Evolutionary conservation across 2,888 invertebrate species (phyloP).

Genomic region (Himalopsyche tibetana): DNA sequence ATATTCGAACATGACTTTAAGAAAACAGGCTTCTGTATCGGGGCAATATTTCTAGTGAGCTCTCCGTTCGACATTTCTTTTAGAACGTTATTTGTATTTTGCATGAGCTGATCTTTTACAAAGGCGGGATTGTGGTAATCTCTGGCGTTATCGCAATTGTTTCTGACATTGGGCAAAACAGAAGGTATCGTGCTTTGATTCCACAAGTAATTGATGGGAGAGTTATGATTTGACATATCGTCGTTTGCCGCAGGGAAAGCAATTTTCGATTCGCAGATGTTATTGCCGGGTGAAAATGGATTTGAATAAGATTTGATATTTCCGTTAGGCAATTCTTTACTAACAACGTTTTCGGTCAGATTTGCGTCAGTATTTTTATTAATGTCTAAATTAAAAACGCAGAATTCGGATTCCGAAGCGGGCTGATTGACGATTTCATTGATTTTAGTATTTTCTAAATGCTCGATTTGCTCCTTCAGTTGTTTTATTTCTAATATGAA

Average conservation of each 20-base stretch:
- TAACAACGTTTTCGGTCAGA: conserved; percentile 45
- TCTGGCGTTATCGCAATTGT: conserved; percentile 67
- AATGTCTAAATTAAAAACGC: conserved; percentile 47
- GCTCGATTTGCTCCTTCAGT: conserved; percentile 74
- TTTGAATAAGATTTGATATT: conserved; percentile 22
- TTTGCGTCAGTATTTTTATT: conserved; percentile 45
- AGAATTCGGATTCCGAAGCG: conserved; percentile 66
- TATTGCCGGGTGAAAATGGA: conserved; percentile 25
- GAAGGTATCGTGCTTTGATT: conserved; percentile 72
- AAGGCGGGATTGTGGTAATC: conserved; percentile 69
- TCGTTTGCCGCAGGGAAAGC: conserved; percentile 14
- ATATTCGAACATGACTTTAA: conserved; percentile 47
- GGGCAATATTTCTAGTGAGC: conserved; percentile 44
- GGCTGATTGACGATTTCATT: conserved; percentile 62
- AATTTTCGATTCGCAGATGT: conserved; percentile 15
- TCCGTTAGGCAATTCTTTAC: conserved; percentile 41
- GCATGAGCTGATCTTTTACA: conserved; percentile 67
- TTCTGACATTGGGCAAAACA: conserved; percentile 59
- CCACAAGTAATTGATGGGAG: conserved; percentile 74
- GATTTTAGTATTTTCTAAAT: conserved; percentile 56
- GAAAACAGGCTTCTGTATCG: conserved; percentile 60
- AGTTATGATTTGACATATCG: conserved; percentile 68
- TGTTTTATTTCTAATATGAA: conserved; percentile 77
- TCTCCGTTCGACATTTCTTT: conserved; percentile 48
- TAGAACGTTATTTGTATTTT: conserved; percentile 44